Conservation (phyloP, 1,140 invertebrate species). For the Monochamus saltuarius region DNA sequence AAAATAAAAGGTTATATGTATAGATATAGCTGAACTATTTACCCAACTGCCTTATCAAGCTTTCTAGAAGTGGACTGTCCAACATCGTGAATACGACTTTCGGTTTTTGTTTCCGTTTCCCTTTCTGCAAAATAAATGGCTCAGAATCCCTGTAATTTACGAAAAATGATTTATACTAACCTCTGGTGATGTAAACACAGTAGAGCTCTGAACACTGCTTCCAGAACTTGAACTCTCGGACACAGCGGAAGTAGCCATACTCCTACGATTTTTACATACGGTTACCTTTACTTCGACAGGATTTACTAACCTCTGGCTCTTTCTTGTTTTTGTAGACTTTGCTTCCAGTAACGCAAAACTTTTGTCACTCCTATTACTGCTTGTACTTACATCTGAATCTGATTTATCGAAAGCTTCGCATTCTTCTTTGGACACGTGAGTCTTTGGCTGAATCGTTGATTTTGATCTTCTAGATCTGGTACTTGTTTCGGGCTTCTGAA, state of each 20-base stretch:
- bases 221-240: too few species aligned
- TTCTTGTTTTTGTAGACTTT: conserved; percentile 23
- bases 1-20: not conserved
- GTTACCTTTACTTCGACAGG: conserved; percentile 13
- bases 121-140: conserved; percentile 29
- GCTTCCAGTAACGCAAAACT: conserved; percentile 29
- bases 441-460: too few species aligned
- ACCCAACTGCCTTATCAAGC: conserved; percentile 42
- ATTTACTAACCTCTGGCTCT: not conserved
- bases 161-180: conserved; percentile 1
- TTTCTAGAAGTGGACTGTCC: conserved; percentile 42
- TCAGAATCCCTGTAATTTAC: not conserved
- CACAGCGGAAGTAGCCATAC: not conserved
- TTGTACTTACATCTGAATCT: not conserved
- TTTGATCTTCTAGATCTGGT: too few species aligned
- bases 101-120: conserved; percentile 37
- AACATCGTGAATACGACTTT: conserved; percentile 50
- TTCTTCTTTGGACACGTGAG: too few species aligned
- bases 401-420: too few species aligned
- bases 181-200: not conserved
- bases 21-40: not conserved
- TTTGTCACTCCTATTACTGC: conserved; percentile 9
- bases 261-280: conserved; percentile 12
- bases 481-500: too few species aligned
- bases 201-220: not conserved